A percentile compares a stretch with the other conserved stretches of the same genome.
These are phyloP conservation scores for Bambusicola thoracicus DNA, from an alignment of 2,113 vertebrate species.

Conservation along the genomic window DNA sequence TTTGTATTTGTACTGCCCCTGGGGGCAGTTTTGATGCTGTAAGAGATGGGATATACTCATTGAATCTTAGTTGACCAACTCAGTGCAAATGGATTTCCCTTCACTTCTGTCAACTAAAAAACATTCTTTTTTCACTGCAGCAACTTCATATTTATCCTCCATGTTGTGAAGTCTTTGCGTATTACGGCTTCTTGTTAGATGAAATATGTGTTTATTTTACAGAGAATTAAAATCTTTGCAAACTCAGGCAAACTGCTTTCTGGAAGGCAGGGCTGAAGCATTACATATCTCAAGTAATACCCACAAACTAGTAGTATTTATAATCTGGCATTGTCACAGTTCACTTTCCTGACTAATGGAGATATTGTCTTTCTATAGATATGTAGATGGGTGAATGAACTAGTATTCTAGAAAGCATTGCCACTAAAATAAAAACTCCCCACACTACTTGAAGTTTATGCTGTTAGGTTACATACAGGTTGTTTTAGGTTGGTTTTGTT, in stretches of 20 bases:
- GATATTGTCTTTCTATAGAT: background rate
- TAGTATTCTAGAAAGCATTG: constrained; percentile 34
- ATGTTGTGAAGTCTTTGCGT: background rate
- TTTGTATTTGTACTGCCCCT: background rate
- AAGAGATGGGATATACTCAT: background rate
- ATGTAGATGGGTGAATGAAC: constrained; percentile 15
- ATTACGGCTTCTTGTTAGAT: background rate
- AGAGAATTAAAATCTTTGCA: background rate
- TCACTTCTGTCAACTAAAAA: background rate
- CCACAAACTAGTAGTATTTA: constrained; percentile 29
- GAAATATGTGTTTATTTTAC: background rate
- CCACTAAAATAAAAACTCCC: background rate
- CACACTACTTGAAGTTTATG: background rate
- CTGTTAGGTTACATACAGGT: background rate
- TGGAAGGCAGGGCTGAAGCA: background rate
- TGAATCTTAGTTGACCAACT: background rate
- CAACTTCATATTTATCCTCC: background rate
- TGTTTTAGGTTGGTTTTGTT: constrained; percentile 15
- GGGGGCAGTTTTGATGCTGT: background rate
- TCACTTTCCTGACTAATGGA: background rate
- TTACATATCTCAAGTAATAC: background rate
- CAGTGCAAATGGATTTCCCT: background rate
- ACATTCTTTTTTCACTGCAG: background rate
- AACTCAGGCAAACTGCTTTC: background rate
- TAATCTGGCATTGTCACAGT: background rate